Base-by-base conservation (phyloP, 2,797 vertebrate genomes). In the Percopsis omiscomaycus region DNA sequence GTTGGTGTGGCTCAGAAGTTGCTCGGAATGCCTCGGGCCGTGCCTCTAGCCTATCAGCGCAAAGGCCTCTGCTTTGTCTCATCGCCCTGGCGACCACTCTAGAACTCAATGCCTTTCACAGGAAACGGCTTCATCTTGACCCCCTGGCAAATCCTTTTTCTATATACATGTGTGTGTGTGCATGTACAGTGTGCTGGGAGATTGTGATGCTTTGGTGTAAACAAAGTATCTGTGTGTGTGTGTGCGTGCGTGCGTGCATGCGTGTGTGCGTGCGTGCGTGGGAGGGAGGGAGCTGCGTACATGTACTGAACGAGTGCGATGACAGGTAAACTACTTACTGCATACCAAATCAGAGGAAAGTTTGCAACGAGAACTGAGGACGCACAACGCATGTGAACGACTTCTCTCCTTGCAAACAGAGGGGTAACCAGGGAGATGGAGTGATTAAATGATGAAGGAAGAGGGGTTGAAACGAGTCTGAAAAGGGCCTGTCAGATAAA, bases 21-120 rank as follows among this genome's bases (percentile, higher is more conserved):
- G 61, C 78, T 71, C 68, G 45, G 68, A 77, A 71, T 0, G 79
- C 88, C 81, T 69, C 59, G n/a, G 86, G 86, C 75, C 74, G 66
- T 61, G 79, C 86, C 88, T 84, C 67, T 56, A 80, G 84, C 81
- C 74, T 72, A 79, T 77, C 69, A 82, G 75, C 81, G 80, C 69
- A 80, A 84, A 86, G 81, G 69, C 67, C 64, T 81, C 77, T 67
- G 49, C 27, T 64, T 73, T 51, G 57, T 74, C 59, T 78, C n/a
- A 78, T 71, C 72, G 64, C 68, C 51, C 32, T 16, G 11, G 64
- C 4, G 61, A 72, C 59, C 64, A 75, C 74, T 42, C 51, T 61
- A 12, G 53, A 66, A 75, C 82, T 71, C 55, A 47, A 79, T 75
- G 72, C 73, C 13, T 51, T 60, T 63, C 29, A 55, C 12, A 5